Percentiles rank a stretch among this genome's conserved stretches.
phyloP scores from a whole-genome alignment of 2,888 invertebrate genomes.

The Crematogaster levior region DNA sequence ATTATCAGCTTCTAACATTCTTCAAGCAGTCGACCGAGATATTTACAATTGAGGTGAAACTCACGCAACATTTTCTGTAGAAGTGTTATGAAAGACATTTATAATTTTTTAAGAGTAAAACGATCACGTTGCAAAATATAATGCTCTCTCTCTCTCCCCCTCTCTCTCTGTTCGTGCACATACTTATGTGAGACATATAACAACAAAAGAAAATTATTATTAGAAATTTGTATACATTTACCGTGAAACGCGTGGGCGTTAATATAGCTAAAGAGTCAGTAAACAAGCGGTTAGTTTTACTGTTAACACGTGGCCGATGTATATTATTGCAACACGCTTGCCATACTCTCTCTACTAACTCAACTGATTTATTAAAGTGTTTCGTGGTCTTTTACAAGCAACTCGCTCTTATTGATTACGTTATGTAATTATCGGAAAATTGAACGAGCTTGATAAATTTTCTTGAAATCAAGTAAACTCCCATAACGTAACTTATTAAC shows the following conservation, averaged over 20 bases:
- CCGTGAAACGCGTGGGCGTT: conserved; percentile 27
- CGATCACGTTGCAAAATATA: not conserved
- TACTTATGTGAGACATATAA: not conserved
- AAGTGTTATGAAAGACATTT: not conserved
- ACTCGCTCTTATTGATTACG: conserved; percentile 23
- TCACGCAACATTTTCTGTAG: not conserved
- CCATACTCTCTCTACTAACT: conserved; percentile 9
- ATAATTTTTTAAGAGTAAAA: not conserved
- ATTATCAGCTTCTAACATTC: not conserved
- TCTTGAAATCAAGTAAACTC: not conserved
- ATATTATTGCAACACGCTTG: conserved; percentile 38
- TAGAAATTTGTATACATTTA: conserved; percentile 51
- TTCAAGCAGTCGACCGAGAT: not conserved
- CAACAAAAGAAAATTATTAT: conserved; percentile 50
- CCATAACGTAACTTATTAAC: too few species aligned
- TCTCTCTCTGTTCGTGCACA: not conserved
- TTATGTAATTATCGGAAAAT: conserved; percentile 44
- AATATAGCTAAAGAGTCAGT: conserved; percentile 48
- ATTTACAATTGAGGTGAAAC: conserved; percentile 1
- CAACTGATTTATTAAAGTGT: conserved; percentile 47
- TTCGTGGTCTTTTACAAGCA: conserved; percentile 29
- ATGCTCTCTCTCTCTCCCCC: not conserved
- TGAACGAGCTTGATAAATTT: not conserved
- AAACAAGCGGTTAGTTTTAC: conserved; percentile 52
- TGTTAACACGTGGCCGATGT: conserved; percentile 53